These are phyloP conservation scores for Tragelaphus imberbis DNA, from an alignment of 2,113 vertebrate species.

Conservation along the genomic window DNA sequence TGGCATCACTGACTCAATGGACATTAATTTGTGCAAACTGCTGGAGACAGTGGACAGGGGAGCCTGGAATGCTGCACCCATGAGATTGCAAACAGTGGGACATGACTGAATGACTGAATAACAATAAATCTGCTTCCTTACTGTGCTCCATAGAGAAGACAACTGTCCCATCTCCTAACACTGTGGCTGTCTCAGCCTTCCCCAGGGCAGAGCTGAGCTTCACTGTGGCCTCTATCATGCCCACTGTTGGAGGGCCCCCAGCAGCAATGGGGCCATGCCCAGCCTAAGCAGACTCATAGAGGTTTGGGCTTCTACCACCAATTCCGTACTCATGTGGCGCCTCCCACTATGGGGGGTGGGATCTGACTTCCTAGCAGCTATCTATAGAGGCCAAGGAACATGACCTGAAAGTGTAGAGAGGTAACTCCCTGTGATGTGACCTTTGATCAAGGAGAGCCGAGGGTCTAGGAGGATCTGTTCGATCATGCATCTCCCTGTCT, in stretches of 20 bases:
- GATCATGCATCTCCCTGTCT: too few species aligned
- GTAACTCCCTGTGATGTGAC: too few species aligned
- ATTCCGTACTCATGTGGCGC: not conserved
- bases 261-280: not conserved
- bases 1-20: not conserved
- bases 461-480: too few species aligned
- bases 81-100: not conserved
- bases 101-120: not conserved
- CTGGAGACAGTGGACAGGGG: not conserved
- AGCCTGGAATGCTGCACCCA: not conserved
- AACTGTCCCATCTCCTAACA: not conserved
- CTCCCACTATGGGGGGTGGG: accelerated
- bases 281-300: not conserved
- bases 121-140: not conserved
- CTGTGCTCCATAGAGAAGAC: not conserved
- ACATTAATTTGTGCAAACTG: not conserved
- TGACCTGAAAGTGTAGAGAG: too few species aligned
- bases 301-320: not conserved
- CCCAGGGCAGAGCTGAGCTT: not conserved
- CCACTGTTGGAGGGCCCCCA: not conserved
- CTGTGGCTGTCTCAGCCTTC: not conserved
- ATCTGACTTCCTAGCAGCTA: not conserved
- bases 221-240: not conserved
- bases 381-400: not conserved
- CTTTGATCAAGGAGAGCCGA: too few species aligned